A percentile compares a stretch with the other conserved stretches of the same genome.
These are phyloP conservation scores for Capreolus pygargus DNA, from an alignment of 2,113 vertebrate species.

Conservation along the genomic window DNA sequence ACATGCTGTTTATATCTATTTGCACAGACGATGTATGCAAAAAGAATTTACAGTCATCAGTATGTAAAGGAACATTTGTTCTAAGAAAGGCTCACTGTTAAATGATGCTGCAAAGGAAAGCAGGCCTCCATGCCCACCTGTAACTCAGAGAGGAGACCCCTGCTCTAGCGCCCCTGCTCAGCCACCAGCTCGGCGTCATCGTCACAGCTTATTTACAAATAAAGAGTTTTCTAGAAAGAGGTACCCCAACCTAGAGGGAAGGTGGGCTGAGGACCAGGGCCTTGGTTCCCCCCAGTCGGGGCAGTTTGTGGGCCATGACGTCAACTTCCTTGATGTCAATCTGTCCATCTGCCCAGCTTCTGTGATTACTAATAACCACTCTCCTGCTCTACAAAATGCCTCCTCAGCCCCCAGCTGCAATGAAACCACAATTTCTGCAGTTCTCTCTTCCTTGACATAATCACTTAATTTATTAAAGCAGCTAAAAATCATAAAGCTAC, in stretches of 20 bases:
- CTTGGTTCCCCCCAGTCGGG: neutral
- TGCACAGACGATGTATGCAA: neutral
- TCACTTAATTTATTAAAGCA: neutral
- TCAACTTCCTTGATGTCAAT: neutral
- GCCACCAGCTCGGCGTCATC: neutral
- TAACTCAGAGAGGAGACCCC: constrained; percentile 1
- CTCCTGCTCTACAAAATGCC: neutral
- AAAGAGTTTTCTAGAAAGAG: neutral
- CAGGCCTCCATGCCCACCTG: neutral
- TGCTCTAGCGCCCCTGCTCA: neutral
- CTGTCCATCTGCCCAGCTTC: neutral
- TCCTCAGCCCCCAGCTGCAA: neutral
- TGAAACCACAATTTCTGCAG: neutral
- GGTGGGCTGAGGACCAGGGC: neutral
- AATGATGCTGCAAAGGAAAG: neutral
- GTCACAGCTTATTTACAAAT: constrained; percentile 8
- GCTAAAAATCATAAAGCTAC: neutral
- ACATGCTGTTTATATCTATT: neutral
- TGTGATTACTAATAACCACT: neutral
- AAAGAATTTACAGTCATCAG: too few relatives aligned
- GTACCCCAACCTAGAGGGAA: too few relatives aligned
- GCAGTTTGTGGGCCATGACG: neutral
- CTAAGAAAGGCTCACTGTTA: neutral
- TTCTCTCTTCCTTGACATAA: neutral
- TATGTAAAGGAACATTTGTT: neutral